Evolutionary conservation across 2,888 invertebrate genomes (phyloP).

Genomic region (Villa cingulata): DNA sequence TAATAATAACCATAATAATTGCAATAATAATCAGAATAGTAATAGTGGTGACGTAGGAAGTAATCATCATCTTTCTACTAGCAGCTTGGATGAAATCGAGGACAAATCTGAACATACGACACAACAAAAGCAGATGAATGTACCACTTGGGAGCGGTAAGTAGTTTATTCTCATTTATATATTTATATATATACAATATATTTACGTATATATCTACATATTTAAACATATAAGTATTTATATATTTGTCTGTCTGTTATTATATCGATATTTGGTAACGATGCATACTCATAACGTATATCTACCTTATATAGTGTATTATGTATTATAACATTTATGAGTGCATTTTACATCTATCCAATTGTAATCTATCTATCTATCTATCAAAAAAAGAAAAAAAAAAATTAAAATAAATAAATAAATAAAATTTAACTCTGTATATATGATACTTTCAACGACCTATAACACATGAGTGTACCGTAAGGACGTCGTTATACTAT

Average conservation of each 20-base stretch:
- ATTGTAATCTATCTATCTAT: neutral
- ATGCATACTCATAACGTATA: neutral
- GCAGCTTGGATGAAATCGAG: constrained; percentile 24
- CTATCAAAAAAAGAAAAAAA: too few relatives aligned
- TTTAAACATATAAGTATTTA: too few relatives aligned
- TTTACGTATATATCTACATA: neutral
- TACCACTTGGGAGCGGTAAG: constrained; percentile 37
- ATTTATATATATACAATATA: too few relatives aligned
- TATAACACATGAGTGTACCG: constrained; percentile 4
- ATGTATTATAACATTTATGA: too few relatives aligned
- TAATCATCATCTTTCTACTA: constrained; percentile 9
- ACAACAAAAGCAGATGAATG: constrained; percentile 27
- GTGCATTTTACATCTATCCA: neutral
- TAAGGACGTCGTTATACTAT: constrained; percentile 13
- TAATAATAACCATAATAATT: constrained; percentile 15
- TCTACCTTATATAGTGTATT: too few relatives aligned
- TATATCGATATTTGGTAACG: too few relatives aligned
- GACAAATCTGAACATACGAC: constrained; percentile 20
- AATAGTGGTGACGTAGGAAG: constrained; percentile 7
- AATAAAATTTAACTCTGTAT: neutral
- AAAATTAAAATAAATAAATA: too few relatives aligned
- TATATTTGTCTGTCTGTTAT: too few relatives aligned
- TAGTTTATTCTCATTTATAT: constrained; percentile 17
- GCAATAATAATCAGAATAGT: constrained; percentile 16
- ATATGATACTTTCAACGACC: constrained; percentile 10